These are phyloP conservation scores for Cyclopterus lumpus DNA, from an alignment of 2,797 vertebrate genomes.

Conservation along the genomic window DNA sequence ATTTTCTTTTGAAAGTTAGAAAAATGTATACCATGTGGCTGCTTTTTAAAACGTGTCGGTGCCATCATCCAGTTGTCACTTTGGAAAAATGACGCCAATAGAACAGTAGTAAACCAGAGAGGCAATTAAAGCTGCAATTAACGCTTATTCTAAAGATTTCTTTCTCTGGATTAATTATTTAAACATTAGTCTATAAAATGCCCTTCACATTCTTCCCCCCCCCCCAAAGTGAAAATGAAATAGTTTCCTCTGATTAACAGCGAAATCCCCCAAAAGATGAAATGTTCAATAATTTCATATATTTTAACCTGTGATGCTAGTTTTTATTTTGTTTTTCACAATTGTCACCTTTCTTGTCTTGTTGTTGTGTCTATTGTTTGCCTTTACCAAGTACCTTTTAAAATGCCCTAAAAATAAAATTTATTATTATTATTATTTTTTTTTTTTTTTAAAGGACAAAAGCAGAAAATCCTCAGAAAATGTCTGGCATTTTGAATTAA, in stretches of 20 bases:
- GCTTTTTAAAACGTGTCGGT: background rate
- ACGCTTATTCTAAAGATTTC: background rate
- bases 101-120: background rate
- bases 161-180: background rate
- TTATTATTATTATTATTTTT: background rate
- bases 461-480: too few species aligned
- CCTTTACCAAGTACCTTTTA: too few species aligned
- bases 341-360: too few species aligned
- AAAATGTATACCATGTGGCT: background rate
- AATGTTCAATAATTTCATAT: too few species aligned
- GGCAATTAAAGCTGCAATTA: background rate
- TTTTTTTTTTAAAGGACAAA: too few species aligned
- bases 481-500: too few species aligned
- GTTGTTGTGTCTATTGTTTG: too few species aligned
- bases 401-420: background rate
- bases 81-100: background rate
- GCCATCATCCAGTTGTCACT: background rate
- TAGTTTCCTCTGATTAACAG: background rate
- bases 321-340: too few species aligned
- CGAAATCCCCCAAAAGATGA: too few species aligned
- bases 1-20: background rate
- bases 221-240: background rate
- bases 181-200: background rate
- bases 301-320: too few species aligned
- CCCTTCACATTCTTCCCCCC: background rate